phyloP scores from a whole-genome alignment of 1,140 invertebrate genomes.

The Hirudo medicinalis region DNA sequence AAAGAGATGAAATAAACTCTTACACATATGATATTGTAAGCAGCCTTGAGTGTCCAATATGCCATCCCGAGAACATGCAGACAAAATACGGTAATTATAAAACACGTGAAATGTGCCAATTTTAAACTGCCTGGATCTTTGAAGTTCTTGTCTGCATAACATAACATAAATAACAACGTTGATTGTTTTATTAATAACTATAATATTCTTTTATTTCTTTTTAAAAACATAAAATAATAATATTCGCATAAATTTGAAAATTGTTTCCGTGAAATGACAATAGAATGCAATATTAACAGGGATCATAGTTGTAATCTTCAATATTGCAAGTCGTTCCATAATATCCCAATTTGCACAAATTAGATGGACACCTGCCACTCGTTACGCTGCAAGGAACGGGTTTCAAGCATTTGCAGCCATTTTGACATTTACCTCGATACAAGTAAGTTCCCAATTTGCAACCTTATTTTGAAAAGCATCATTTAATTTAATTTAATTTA shows the following conservation, averaged over 20 bases:
- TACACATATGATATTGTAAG: background rate
- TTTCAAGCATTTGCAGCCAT: background rate
- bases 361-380: constrained; percentile 5
- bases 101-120: constrained; percentile 3
- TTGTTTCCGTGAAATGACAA: background rate
- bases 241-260: background rate
- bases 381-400: background rate
- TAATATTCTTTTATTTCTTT: background rate
- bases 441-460: constrained; percentile 1
- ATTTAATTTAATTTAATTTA: no score
- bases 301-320: background rate
- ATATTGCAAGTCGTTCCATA: background rate
- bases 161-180: background rate
- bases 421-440: constrained; percentile 4
- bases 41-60: background rate
- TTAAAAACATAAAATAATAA: background rate
- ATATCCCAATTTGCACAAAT: background rate
- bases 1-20: no score
- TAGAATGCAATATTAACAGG: background rate
- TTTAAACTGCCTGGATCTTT: background rate
- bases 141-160: background rate
- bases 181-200: background rate
- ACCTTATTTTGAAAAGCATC: background rate
- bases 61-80: background rate
- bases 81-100: background rate